phyloP scores from a whole-genome alignment of 2,888 invertebrate genomes.

The Scaeva pyrastri region DNA sequence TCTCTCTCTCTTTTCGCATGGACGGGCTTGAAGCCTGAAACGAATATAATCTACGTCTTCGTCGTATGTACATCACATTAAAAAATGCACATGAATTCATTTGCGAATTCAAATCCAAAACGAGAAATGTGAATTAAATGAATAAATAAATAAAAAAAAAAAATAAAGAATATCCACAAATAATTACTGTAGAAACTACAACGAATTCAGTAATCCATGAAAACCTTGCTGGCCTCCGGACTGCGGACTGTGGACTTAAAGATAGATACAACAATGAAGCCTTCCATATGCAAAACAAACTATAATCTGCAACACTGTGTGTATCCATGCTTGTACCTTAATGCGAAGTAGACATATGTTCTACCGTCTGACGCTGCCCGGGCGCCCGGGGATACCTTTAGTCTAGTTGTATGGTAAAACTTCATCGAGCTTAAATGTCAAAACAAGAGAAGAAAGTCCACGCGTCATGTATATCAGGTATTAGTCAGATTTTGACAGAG shows the following conservation, averaged over 20 bases:
- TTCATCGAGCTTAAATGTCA: conserved; percentile 30
- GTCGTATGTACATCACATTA: conserved; percentile 16
- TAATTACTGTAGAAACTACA: conserved; percentile 30
- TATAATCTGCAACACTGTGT: background rate
- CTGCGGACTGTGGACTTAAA: background rate
- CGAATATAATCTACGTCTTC: background rate
- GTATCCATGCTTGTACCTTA: background rate
- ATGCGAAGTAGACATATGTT: too few relatives aligned
- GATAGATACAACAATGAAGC: conserved; percentile 27
- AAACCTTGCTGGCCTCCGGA: conserved; percentile 1
- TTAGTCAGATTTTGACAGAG: conserved; percentile 30
- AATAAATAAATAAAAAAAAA: background rate
- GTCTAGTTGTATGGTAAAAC: background rate
- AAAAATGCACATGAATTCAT: conserved; percentile 22
- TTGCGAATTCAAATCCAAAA: conserved; percentile 5
- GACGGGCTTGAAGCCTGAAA: background rate
- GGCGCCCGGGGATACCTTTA: too few relatives aligned
- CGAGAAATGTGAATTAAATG: background rate
- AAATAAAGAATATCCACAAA: background rate
- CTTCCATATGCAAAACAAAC: background rate
- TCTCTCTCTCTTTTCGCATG: conserved; percentile 7
- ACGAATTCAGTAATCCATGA: conserved; percentile 50
- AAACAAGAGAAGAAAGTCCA: conserved; percentile 49
- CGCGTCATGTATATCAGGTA: background rate
- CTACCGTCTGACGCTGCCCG: background rate